Evolutionary conservation across 2,888 invertebrate genomes (phyloP).

Genomic region (Choristoneura rosaceana): DNA sequence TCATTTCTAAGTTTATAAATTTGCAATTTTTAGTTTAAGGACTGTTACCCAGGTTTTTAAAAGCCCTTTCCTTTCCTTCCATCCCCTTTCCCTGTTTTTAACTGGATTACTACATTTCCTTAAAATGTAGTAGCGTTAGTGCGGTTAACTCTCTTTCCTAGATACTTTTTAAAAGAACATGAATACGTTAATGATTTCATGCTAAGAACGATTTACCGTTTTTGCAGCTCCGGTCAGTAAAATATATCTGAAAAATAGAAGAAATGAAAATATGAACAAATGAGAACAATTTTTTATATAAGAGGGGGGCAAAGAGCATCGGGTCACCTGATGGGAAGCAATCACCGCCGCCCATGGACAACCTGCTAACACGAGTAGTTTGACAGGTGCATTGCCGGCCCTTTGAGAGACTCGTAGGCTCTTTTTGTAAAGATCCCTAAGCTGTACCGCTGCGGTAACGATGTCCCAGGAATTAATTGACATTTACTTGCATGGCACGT

Average conservation of each 20-base stretch:
- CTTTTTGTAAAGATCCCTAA: too few species aligned
- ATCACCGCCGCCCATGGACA: not conserved
- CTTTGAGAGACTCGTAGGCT: too few species aligned
- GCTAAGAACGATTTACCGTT: conserved; percentile 9
- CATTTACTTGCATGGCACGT: too few species aligned
- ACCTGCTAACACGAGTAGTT: too few species aligned
- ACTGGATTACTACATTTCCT: not conserved
- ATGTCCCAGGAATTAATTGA: too few species aligned
- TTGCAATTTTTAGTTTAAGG: not conserved
- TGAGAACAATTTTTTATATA: not conserved
- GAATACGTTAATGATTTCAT: not conserved
- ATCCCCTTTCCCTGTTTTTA: conserved; percentile 11
- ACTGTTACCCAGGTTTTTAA: too few species aligned
- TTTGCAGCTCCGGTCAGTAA: not conserved
- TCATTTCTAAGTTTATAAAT: not conserved
- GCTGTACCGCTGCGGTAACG: too few species aligned
- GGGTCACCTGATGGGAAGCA: not conserved
- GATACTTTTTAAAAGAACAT: not conserved
- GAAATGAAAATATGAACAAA: not conserved
- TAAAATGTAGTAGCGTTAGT: conserved; percentile 1
- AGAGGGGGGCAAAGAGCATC: too few species aligned
- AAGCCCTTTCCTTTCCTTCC: not conserved
- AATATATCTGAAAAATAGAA: conserved; percentile 8
- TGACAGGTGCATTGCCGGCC: too few species aligned
- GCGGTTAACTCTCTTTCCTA: not conserved